Conservation (phyloP, 64 coral and sea anemone genomes). For the Montipora sp. region DNA sequence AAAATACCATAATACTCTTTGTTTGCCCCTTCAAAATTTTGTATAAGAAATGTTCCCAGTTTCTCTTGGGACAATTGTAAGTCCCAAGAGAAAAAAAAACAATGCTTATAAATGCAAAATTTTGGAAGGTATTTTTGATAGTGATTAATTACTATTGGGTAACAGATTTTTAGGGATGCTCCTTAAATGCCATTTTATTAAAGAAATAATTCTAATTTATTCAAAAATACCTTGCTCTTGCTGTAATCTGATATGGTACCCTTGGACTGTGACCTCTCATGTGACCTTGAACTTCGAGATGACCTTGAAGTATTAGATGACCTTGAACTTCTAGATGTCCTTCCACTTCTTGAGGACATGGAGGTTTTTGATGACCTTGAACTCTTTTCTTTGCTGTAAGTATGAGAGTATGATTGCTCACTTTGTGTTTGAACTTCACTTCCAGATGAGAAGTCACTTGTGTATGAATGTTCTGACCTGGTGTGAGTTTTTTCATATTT, state of each 20-base stretch:
- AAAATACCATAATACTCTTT: too few species aligned
- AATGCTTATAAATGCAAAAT: too few species aligned
- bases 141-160: too few species aligned
- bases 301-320: slow-evolving; percentile 48
- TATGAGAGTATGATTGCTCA: slow-evolving; percentile 53
- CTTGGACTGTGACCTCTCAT: slow-evolving; percentile 31
- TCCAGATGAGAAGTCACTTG: slow-evolving; percentile 58
- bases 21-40: too few species aligned
- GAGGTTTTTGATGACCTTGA: slow-evolving; percentile 57
- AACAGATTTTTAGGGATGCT: too few species aligned
- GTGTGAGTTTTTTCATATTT: slow-evolving; percentile 27
- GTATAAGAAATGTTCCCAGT: too few species aligned
- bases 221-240: slow-evolving; percentile 37
- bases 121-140: too few species aligned
- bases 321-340: slow-evolving; percentile 52
- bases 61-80: too few species aligned
- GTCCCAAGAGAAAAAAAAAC: too few species aligned
- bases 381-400: slow-evolving; percentile 40
- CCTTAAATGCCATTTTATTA: too few species aligned
- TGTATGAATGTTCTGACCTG: slow-evolving; percentile 37
- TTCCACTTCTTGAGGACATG: slow-evolving; percentile 47
- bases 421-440: slow-evolving; percentile 61
- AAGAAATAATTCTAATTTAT: not conserved
- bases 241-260: not conserved
- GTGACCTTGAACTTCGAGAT: slow-evolving; percentile 48